phyloP scores from a whole-genome alignment of 2,797 vertebrate genomes.

The Myotis myotis region DNA sequence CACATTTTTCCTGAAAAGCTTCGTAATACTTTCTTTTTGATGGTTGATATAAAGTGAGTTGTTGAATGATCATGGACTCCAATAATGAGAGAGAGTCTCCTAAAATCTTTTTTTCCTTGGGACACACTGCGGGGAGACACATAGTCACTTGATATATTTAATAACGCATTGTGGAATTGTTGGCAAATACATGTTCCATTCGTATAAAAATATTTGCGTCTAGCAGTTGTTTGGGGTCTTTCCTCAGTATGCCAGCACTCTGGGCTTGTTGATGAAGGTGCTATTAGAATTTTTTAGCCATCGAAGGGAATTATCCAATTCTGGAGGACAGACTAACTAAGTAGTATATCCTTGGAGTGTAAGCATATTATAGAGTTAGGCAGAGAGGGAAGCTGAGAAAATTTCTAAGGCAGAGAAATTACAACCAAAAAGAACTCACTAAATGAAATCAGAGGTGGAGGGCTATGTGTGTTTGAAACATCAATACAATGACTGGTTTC shows the following conservation, averaged over 20 bases:
- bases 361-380: constrained; percentile 63
- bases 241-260: constrained; percentile 66
- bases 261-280: constrained; percentile 63
- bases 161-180: constrained; percentile 74
- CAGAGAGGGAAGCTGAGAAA: constrained; percentile 70
- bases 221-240: constrained; percentile 68
- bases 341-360: constrained; percentile 77
- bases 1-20: constrained; percentile 76
- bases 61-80: constrained; percentile 77
- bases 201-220: constrained; percentile 56
- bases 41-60: constrained; percentile 79
- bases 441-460: constrained; percentile 38
- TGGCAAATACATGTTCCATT: constrained; percentile 77
- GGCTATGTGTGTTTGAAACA: constrained; percentile 35
- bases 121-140: constrained; percentile 74
- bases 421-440: constrained; percentile 61
- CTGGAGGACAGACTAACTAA: constrained; percentile 79
- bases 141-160: constrained; percentile 76
- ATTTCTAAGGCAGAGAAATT: constrained; percentile 72
- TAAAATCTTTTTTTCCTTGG: constrained; percentile 73
- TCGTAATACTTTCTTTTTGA: constrained; percentile 80
- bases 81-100: constrained; percentile 81
- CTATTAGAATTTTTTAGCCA: constrained; percentile 38
- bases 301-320: constrained; percentile 77
- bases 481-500: constrained; percentile 23